Percentiles rank a stretch among this genome's conserved stretches.
These are phyloP conservation scores for Drymodes brunneopygia DNA, from an alignment of 2,113 vertebrate species.

Conservation along the genomic window DNA sequence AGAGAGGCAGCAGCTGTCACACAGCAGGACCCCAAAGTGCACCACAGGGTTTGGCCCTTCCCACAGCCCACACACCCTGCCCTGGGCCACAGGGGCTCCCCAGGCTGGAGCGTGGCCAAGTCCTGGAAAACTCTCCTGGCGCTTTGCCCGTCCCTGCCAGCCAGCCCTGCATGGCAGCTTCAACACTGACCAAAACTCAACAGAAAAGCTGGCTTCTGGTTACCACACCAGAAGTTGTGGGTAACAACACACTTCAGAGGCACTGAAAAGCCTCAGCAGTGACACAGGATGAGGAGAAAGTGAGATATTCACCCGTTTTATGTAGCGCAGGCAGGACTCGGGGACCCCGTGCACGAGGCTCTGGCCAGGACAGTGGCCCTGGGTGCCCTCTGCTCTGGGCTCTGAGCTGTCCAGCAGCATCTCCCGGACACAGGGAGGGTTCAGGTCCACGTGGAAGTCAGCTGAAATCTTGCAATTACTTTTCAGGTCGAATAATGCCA, in stretches of 20 bases:
- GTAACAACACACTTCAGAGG: rapidly evolving
- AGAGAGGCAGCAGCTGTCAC: not conserved
- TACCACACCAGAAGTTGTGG: not conserved
- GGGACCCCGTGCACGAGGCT: slow-evolving; percentile 77
- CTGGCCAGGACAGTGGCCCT: slow-evolving; percentile 17
- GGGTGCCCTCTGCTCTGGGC: not conserved
- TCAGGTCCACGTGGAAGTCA: slow-evolving; percentile 94
- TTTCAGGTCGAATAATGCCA: slow-evolving; percentile 89
- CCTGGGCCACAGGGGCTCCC: not conserved
- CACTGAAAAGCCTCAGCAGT: not conserved
- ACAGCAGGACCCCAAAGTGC: not conserved
- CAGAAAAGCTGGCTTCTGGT: not conserved
- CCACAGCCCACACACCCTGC: not conserved
- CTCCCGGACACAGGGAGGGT: slow-evolving; percentile 82
- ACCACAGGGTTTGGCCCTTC: not conserved
- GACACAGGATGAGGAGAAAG: not conserved
- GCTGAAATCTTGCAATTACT: slow-evolving; percentile 95
- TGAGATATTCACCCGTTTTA: slow-evolving; percentile 77
- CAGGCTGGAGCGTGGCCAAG: not conserved
- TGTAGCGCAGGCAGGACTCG: slow-evolving; percentile 79
- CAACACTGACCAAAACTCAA: not conserved
- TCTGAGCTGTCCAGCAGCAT: slow-evolving; percentile 76
- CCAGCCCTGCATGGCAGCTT: rapidly evolving
- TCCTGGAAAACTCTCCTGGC: not conserved
- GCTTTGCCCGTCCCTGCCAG: not conserved